phyloP scores from a whole-genome alignment of 2,888 invertebrate genomes.

The Acanthosepion lycidas region DNA sequence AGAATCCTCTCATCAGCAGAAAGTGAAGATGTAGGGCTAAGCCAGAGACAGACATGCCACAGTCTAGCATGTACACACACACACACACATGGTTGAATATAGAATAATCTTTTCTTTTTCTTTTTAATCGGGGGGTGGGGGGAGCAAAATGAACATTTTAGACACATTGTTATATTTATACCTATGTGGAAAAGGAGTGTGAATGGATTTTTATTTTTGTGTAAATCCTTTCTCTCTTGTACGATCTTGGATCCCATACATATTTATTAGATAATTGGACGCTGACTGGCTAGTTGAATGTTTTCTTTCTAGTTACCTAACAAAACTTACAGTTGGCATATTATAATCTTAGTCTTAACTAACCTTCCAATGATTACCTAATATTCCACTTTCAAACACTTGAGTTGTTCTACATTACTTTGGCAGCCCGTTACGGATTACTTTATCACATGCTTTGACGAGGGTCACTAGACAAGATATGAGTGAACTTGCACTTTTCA shows the following conservation, averaged over 20 bases:
- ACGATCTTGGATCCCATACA: background rate
- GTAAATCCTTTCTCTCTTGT: background rate
- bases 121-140: no score
- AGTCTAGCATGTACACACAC: no score
- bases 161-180: background rate
- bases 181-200: background rate
- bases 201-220: background rate
- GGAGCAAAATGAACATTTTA: background rate
- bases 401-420: background rate
- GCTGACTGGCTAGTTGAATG: background rate
- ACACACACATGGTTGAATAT: background rate
- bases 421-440: background rate
- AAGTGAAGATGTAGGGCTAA: background rate
- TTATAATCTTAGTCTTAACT: no score
- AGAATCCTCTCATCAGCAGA: background rate
- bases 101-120: background rate
- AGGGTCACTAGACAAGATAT: background rate
- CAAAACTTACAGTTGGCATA: background rate
- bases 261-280: background rate
- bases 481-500: background rate
- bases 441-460: background rate
- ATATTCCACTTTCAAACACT: background rate
- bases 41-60: background rate
- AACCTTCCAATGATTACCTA: background rate
- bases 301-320: background rate